Evolutionary conservation across 2,113 vertebrate species (phyloP), one percentile per base, ranked within the genome.

Genomic region (Anguilla rostrata): DNA sequence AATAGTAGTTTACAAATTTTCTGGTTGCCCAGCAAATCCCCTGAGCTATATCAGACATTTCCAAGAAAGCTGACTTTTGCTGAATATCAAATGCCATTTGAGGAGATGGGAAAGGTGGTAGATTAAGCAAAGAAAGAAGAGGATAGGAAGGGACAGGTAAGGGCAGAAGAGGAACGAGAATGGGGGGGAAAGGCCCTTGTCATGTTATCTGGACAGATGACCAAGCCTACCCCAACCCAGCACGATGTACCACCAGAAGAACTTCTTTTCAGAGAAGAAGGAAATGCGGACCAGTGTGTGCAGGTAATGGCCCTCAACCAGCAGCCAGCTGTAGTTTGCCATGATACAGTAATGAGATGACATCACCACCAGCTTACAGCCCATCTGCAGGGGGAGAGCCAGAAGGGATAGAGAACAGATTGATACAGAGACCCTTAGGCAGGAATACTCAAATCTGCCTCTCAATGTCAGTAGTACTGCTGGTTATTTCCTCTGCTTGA

Each of bases 281-380:
- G 97, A 97, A 92, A 97, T 88, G 86, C 94, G 94, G 81, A 99
- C 96, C 81, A 99, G 94, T 0, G 96, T 97, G 92, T 99, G 97
- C 14, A 99, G 97, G 90, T 98, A 99, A 84, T 99, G 96, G 12
- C 97, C 97, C 91, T 99, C 98, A 75, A 97, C 96, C 1, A 99
- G 94, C 90, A 99, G 93, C 98, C 98, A 99, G 94, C 96, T 97
- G 90, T 98, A 99, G 94, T 99, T 99, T 29, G 97, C 97, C 95
- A 99, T 91, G 92, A 98, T 98, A 92, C 97, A 97, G 91, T 98
- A 99, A 92, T 99, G 97, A 90, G 97, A 97, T 89, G 98, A 96
- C 90, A 97, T 92, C 95, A 99, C 93, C 85, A 96, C 95, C n/a
- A 96, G 92, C 91, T 98, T 99, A 86, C 98, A 99, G 3, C 94